Base-by-base conservation (phyloP, 2,888 invertebrate species). In the Chydorus sphaericus region DNA sequence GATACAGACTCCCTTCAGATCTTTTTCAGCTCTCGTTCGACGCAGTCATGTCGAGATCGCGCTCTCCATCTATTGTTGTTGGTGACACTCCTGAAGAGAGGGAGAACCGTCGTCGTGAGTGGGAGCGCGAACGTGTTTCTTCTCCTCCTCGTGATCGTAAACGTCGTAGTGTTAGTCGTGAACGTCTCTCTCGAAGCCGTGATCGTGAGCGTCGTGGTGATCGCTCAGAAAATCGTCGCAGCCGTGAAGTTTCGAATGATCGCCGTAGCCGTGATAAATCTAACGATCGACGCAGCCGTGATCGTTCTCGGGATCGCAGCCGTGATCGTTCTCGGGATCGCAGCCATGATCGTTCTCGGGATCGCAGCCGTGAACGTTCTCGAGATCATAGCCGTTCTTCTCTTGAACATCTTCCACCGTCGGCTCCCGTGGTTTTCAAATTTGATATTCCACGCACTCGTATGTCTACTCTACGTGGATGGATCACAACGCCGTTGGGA, bases 1-100 rank as follows among this genome's bases (percentile, higher is more conserved):
- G 39, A 23, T 23, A 18, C n/a, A 39, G n/a, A n/a, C n/a, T n/a
- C 39, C 16, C 39, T 23, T 39, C 39, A 39, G 39, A 39, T 23
- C 39, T 39, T 39, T 39, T 39, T 39, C 39, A 39, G 39, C 39
- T 39, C 20, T 39, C 39, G 39, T 39, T 18, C 18, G 39, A 39
- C 18, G 39, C 39, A 5, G 39, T 39, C 39, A 39, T 39, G 39
- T 39, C 39, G 39, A 39, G 39, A 18, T 39, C 39, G 39, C 10
- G 39, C 23, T 39, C 39, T 10, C 18, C 20, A 23, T 39, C 39
- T 2, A 39, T n/a, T n/a, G 1, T n/a, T n/a, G 16, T 3, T 8
- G 16, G n/a, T 39, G 7, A 8, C 39, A 20, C 16, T 8, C n/a
- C n/a, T n/a, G n/a, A n/a, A n/a, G n/a, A 8, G 39, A 39, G 14